Conservation (phyloP, 2,888 invertebrate species). For the Aphidius colemani region DNA sequence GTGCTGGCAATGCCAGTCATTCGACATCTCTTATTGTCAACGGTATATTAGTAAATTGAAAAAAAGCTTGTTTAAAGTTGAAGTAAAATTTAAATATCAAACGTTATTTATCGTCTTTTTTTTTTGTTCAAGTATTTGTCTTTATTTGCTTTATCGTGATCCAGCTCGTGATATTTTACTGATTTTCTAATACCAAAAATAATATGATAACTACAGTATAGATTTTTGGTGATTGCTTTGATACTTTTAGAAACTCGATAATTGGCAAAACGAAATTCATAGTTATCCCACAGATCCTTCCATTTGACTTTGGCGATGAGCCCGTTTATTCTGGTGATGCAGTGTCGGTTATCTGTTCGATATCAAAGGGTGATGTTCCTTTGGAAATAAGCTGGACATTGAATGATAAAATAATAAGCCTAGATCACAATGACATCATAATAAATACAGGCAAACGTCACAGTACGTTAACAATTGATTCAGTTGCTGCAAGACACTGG, state of each 20-base stretch:
- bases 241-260: too few relatives aligned
- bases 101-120: too few relatives aligned
- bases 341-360: slow-evolving; percentile 64
- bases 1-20: slow-evolving; percentile 63
- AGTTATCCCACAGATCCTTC: slow-evolving; percentile 79
- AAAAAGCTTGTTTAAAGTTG: background rate
- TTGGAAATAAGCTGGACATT: slow-evolving; percentile 76
- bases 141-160: too few relatives aligned
- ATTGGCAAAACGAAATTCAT: slow-evolving; percentile 40
- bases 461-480: slow-evolving; percentile 63
- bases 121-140: too few relatives aligned
- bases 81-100: background rate
- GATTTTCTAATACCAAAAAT: too few relatives aligned
- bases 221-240: too few relatives aligned
- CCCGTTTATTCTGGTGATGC: slow-evolving; percentile 73
- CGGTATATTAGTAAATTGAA: slow-evolving; percentile 46
- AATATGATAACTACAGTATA: too few relatives aligned
- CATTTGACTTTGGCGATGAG: slow-evolving; percentile 77
- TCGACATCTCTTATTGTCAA: slow-evolving; percentile 63
- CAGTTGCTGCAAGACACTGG: slow-evolving; percentile 62
- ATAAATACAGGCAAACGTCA: slow-evolving; percentile 56
- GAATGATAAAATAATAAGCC: slow-evolving; percentile 66
- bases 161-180: too few relatives aligned
- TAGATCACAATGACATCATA: slow-evolving; percentile 33
- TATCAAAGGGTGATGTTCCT: slow-evolving; percentile 73